Conservation (phyloP, 1,140 invertebrate species). For the Macrocentrus cingulum region DNA sequence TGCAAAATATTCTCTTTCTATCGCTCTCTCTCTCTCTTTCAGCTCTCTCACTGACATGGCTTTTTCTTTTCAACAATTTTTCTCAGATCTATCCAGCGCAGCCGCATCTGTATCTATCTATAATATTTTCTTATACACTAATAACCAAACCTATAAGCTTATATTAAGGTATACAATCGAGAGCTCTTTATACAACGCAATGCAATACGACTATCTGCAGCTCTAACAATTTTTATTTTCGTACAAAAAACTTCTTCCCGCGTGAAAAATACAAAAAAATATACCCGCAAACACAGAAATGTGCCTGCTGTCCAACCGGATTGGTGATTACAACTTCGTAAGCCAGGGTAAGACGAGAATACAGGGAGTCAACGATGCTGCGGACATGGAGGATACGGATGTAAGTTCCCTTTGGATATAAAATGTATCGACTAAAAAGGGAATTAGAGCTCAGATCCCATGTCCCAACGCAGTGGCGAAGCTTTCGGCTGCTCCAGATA, state of each 20-base stretch:
- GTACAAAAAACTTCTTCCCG: conserved; percentile 24
- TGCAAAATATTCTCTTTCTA: conserved; percentile 12
- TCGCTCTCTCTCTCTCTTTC: conserved; percentile 10
- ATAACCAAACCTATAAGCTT: not conserved
- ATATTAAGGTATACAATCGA: not conserved
- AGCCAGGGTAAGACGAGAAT: conserved; percentile 90
- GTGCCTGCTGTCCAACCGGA: conserved; percentile 80
- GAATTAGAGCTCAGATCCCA: conserved; percentile 27
- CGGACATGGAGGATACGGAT: conserved; percentile 89
- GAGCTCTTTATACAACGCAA: conserved; percentile 9
- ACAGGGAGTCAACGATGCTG: conserved; percentile 90
- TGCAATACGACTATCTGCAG: conserved; percentile 4
- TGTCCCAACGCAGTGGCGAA: conserved; percentile 50
- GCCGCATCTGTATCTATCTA: not conserved
- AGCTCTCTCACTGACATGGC: no score
- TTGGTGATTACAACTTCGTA: conserved; percentile 84
- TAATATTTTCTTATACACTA: not conserved
- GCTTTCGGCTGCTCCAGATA: conserved; percentile 48
- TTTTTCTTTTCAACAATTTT: not conserved
- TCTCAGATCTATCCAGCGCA: not conserved
- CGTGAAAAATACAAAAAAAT: conserved; percentile 5
- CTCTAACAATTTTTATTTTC: conserved; percentile 10
- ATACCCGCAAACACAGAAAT: conserved; percentile 66
- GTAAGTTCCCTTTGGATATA: conserved; percentile 69
- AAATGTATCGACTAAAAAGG: conserved; percentile 3